Conservation (phyloP, 2,113 vertebrate genomes). For the Chaenocephalus aceratus region DNA sequence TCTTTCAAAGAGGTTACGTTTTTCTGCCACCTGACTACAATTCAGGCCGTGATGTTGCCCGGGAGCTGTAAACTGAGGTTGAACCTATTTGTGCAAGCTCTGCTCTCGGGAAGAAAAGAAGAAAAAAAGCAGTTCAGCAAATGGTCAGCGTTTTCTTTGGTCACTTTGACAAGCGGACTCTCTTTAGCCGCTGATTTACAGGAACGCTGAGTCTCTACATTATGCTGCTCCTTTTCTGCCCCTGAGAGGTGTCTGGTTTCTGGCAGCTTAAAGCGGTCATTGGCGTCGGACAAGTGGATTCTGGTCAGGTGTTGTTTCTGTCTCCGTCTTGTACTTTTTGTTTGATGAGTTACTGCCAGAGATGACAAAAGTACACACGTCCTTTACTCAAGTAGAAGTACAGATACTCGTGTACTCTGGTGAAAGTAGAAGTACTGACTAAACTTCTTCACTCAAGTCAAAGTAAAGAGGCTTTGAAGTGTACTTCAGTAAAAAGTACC, state of each 20-base stretch:
- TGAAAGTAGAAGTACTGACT: too few species aligned
- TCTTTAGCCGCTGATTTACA: conserved; percentile 59
- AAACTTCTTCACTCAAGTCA: too few species aligned
- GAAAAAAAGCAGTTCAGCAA: background rate
- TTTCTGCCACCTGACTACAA: conserved; percentile 54
- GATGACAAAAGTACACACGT: too few species aligned
- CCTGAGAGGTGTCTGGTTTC: conserved; percentile 54
- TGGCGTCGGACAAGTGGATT: conserved; percentile 33
- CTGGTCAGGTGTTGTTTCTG: conserved; percentile 40
- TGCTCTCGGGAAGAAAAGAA: conserved; percentile 13
- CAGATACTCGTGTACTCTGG: too few species aligned
- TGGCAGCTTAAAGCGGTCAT: conserved; percentile 38
- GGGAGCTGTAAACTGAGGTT: conserved; percentile 58
- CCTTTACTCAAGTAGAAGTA: too few species aligned
- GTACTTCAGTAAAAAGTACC: too few species aligned
- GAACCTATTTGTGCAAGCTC: conserved; percentile 53
- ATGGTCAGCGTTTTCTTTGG: conserved; percentile 36
- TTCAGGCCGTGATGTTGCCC: conserved; percentile 59
- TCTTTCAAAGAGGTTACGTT: conserved; percentile 29
- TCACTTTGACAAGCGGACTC: conserved; percentile 45
- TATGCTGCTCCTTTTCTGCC: too few species aligned
- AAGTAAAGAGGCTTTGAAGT: too few species aligned
- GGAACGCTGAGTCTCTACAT: conserved; percentile 29
- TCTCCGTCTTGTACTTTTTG: conserved; percentile 38
- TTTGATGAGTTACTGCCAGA: conserved; percentile 46